Evolutionary conservation across 2,888 invertebrate genomes (phyloP), one percentile per base, ranked within the genome.

Genomic region (Ophion costatus): DNA sequence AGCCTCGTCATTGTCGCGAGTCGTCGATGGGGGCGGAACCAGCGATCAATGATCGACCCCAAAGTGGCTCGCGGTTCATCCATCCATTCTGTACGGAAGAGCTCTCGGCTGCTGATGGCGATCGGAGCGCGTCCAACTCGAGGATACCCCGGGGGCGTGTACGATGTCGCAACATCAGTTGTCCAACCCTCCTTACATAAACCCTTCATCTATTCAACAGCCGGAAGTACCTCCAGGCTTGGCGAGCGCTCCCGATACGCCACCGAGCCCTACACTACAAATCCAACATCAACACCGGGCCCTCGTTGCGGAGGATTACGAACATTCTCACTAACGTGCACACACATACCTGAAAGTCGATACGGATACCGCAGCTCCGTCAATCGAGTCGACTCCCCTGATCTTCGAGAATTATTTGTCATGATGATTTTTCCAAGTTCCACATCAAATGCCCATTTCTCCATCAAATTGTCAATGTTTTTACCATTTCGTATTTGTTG

Each of bases 11-110:
- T 24, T 61, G 69, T 59, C 57, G 3, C 1, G 5, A 67, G 24
- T 51, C 29, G 24, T 74, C 33, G 20, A 78, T 59, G 69, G 24
- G 79, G 6, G 66, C 20, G 38, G 33, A 51, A 14, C 17, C 5
- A 76, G 56, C 56, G 73, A 29, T 64, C 67, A 57, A 57, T 73
- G 67, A 69, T 77, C 76, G 63, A 66, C 70, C 51, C 80, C 76
- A 75, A 70, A 61, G 73, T 83, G 73, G 71, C 57, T 51, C 64
- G 70, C 74, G 82, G 83, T 88, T 86, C 83, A 87, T 80, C 88
- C 88, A 87, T 84, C 86, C 87, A 87, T 87, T 86, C 69, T 51
- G 29, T 45, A 67, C 45, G 17, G 33, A 24, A 64, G 51, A 51
- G 22, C 20, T 56, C 63, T 42, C 56, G 56, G 74, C 33, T 42